Conservation (phyloP, 2,113 vertebrate genomes). For the Strix uralensis region DNA sequence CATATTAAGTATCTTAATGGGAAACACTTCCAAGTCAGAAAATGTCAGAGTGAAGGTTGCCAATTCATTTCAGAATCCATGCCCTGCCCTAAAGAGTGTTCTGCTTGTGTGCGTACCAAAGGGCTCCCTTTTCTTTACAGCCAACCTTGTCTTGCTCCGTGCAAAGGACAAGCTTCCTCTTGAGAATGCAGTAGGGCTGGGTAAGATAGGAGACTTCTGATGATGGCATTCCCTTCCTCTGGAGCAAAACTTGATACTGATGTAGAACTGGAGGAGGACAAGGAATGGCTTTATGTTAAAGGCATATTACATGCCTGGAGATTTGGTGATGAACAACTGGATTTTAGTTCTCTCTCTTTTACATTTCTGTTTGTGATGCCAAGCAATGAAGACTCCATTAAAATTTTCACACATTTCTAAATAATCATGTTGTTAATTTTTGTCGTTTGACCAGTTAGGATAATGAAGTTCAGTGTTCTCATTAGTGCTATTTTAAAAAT, state of each 20-base stretch:
- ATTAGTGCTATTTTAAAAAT: not conserved
- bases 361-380: not conserved
- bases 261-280: not conserved
- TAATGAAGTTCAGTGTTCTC: not conserved
- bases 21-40: not conserved
- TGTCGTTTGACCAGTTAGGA: not conserved
- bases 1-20: not conserved
- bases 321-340: not conserved
- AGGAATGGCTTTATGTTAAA: not conserved
- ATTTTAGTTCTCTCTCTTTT: not conserved
- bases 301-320: not conserved
- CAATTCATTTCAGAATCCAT: not conserved
- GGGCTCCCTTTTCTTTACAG: not conserved
- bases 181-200: not conserved
- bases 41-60: not conserved
- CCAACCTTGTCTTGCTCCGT: accelerated
- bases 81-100: not conserved
- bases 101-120: not conserved
- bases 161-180: not conserved
- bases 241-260: not conserved
- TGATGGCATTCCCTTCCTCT: not conserved
- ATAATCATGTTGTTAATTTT: not conserved
- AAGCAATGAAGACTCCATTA: not conserved
- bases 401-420: not conserved
- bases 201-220: not conserved